Evolutionary conservation across 2,888 invertebrate genomes (phyloP), one percentile per base, ranked within the genome.

Genomic region (Microctonus brassicae): DNA sequence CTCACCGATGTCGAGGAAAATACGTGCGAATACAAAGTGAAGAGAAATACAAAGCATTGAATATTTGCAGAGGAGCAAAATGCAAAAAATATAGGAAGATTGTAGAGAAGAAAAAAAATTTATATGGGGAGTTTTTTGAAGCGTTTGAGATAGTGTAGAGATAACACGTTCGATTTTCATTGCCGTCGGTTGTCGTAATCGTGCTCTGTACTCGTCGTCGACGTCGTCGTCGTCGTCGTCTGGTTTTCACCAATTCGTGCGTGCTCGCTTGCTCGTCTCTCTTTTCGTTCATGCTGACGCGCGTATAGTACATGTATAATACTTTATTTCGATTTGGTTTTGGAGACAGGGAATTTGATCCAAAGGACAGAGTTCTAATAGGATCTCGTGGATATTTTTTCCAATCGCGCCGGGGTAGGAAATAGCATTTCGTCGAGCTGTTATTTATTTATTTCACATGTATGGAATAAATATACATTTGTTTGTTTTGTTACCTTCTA

Each of bases 361-460:
- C 72, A 75, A 68, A 72, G 75, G 47, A 63, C 69, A 70, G n/a
- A n/a, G 71, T 72, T 72, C 68, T 74, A 74, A 75, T 74, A 62
- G 75, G 70, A 75, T 69, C 65, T 60, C 39, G 39, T 10, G 26
- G 42, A 63, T 69, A 73, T 71, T n/a, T 47, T 47, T 47, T 29
- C 4, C 29, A 29, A 29, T 29, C 66, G 42, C n/a, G 34, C 13
- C 52, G n/a, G n/a, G n/a, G n/a, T 36, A 29, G 34, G 26, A 47
- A 39, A 73, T 67, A 39, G 52, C 66, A 69, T 60, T 39, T 64
- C 69, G 52, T 62, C 26, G 58, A 63, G 57, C 53, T 57, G 57
- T 39, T 67, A 52, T 47, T 17, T 33, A 55, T 10, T n/a, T 20
- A 7, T 57, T 57, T 66, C n/a, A n/a, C n/a, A n/a, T 66, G 33